Evolutionary conservation across 2,113 vertebrate genomes (phyloP).

Genomic region (Paradoxurus hermaphroditus): DNA sequence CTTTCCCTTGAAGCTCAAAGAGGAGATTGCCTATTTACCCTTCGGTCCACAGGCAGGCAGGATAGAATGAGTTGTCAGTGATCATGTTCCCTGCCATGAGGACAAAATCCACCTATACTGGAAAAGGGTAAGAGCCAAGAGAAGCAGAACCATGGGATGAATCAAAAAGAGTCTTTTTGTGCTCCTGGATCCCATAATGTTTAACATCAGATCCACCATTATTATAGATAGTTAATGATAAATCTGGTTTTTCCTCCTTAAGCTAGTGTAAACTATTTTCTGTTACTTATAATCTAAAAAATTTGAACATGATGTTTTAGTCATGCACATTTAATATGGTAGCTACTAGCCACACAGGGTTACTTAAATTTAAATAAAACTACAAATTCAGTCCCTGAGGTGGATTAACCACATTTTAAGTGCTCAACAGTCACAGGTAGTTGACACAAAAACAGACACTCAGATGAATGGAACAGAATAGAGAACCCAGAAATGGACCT

Average conservation of each 20-base stretch:
- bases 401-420: neutral
- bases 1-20: neutral
- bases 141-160: neutral
- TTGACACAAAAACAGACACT: too few relatives aligned
- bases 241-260: neutral
- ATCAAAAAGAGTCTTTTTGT: neutral
- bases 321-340: neutral
- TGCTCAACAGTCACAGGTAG: neutral
- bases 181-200: neutral
- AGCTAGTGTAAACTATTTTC: neutral
- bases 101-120: neutral
- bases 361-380: neutral
- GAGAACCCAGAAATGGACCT: too few relatives aligned
- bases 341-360: neutral
- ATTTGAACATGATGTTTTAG: neutral
- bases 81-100: neutral
- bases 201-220: neutral
- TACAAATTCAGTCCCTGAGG: neutral
- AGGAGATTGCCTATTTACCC: neutral
- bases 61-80: neutral
- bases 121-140: neutral
- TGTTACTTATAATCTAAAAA: conserved; percentile 1
- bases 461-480: too few relatives aligned
- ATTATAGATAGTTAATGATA: neutral
- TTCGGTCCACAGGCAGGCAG: neutral